phyloP scores from a whole-genome alignment of 2,113 vertebrate genomes.

The Lepidothrix coronata region DNA sequence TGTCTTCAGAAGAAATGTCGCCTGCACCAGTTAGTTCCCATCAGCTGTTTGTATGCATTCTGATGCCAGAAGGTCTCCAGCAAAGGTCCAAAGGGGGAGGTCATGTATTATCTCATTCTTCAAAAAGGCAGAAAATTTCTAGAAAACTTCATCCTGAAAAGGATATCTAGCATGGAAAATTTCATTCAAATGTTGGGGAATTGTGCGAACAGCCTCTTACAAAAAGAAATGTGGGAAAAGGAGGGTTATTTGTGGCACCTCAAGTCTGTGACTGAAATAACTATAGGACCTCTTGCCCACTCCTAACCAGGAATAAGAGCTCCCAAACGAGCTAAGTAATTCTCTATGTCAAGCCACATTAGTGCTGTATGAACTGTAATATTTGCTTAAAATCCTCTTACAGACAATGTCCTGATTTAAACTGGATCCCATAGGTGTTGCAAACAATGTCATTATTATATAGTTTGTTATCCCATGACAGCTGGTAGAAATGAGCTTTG shows the following conservation, averaged over 20 bases:
- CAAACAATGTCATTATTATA: neutral
- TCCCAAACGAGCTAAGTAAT: neutral
- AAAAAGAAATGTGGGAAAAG: neutral
- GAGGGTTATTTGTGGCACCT: neutral
- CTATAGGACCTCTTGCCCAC: neutral
- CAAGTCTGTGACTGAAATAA: neutral
- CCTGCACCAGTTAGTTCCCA: neutral
- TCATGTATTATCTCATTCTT: neutral
- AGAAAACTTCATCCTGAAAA: neutral
- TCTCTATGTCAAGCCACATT: neutral
- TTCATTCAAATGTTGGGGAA: neutral
- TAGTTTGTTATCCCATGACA: neutral
- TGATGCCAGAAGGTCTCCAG: neutral
- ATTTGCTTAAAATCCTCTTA: neutral
- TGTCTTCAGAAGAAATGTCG: neutral
- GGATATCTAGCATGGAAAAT: neutral
- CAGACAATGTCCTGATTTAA: neutral
- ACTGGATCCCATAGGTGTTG: neutral
- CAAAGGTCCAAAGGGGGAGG: neutral
- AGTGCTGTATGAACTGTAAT: neutral
- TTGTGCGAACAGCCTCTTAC: neutral
- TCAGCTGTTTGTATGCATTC: neutral
- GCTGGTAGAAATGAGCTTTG: neutral
- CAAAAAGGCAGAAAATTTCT: neutral
- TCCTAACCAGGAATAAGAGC: neutral